These are phyloP conservation scores for Masticophis lateralis DNA, from an alignment of 2,797 vertebrate species.

Conservation along the genomic window DNA sequence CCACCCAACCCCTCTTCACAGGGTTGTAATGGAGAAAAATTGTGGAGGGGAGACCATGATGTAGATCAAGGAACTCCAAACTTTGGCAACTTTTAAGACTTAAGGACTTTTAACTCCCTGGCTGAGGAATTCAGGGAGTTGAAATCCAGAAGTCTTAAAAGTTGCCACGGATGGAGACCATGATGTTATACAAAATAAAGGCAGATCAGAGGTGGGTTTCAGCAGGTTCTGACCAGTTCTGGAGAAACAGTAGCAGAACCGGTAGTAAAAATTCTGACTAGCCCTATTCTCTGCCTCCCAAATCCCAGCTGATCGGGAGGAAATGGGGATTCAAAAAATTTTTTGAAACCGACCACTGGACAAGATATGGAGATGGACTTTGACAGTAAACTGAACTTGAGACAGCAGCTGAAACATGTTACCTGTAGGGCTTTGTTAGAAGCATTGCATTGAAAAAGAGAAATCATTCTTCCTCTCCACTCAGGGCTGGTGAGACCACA, in stretches of 20 bases:
- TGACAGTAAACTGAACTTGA: not conserved
- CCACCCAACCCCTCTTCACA: not conserved
- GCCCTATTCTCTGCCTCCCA: too few relatives aligned
- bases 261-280: too few relatives aligned
- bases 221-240: too few relatives aligned
- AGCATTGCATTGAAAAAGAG: not conserved
- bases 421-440: not conserved
- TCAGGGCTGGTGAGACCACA: not conserved
- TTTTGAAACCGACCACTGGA: too few relatives aligned
- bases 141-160: not conserved
- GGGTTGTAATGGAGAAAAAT: not conserved
- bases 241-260: too few relatives aligned
- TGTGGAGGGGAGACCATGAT: not conserved
- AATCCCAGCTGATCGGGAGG: too few relatives aligned
- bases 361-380: not conserved
- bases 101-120: not conserved
- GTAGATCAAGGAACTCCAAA: not conserved
- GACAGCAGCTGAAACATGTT: not conserved
- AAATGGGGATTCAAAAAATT: too few relatives aligned
- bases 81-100: not conserved
- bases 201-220: too few relatives aligned
- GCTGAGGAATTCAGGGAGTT: not conserved
- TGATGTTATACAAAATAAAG: too few relatives aligned
- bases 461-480: not conserved
- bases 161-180: not conserved